Evolutionary conservation across 2,113 vertebrate genomes (phyloP).

Genomic region (Bubalus kerabau): DNA sequence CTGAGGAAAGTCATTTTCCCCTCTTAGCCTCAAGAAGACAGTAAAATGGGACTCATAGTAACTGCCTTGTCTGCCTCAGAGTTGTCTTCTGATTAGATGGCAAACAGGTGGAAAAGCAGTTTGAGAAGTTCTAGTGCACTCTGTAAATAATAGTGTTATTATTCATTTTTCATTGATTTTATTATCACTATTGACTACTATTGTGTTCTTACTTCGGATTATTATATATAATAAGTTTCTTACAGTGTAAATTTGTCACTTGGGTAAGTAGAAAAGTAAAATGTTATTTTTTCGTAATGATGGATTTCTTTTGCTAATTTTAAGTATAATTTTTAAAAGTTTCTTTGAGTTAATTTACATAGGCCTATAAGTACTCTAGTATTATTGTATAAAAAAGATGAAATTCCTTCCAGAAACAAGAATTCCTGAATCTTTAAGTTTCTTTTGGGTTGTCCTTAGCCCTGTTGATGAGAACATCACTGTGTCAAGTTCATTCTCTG

Average conservation of each 20-base stretch:
- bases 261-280: neutral
- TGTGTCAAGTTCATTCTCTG: neutral
- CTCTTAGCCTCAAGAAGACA: neutral
- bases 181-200: neutral
- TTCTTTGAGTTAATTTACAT: neutral
- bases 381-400: neutral
- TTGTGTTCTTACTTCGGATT: neutral
- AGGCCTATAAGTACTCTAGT: neutral
- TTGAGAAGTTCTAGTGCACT: neutral
- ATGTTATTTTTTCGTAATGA: neutral
- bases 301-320: slow-evolving; percentile 15
- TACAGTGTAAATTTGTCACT: neutral
- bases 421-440: neutral
- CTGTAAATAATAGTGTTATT: neutral
- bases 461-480: neutral
- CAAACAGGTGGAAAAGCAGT: neutral
- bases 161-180: neutral
- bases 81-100: neutral
- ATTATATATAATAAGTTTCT: neutral
- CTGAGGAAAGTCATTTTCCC: neutral
- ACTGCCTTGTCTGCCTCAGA: neutral
- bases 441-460: neutral
- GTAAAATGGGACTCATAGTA: neutral
- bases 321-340: neutral
- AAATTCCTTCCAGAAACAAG: neutral